Evolutionary conservation across 1,140 invertebrate genomes (phyloP).

Genomic region (Amyelois transitella): DNA sequence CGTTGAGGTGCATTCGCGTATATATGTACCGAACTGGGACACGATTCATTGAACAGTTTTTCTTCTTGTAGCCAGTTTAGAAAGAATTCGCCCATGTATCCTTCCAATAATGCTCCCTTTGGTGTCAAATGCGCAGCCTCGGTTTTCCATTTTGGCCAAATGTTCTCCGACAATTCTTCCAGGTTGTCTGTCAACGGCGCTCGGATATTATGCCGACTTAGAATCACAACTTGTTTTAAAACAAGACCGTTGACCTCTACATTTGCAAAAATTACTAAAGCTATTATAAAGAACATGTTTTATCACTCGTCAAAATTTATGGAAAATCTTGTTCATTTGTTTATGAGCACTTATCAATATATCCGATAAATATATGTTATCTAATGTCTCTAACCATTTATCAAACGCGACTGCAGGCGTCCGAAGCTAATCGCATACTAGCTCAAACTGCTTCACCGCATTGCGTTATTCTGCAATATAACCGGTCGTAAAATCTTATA

Average conservation of each 20-base stretch:
- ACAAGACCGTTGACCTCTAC: neutral
- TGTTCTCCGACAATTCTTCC: conserved; percentile 23
- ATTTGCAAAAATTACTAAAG: neutral
- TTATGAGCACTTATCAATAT: neutral
- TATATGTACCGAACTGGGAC: conserved; percentile 34
- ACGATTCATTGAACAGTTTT: conserved; percentile 26
- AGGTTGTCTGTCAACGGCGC: conserved; percentile 41
- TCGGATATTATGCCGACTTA: conserved; percentile 58
- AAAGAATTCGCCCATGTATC: conserved; percentile 39
- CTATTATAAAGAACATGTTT: neutral
- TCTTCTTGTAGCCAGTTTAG: conserved; percentile 29
- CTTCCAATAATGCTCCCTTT: conserved; percentile 41
- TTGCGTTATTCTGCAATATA: neutral
- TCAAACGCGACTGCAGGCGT: neutral
- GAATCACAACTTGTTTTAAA: conserved; percentile 46
- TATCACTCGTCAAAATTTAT: neutral
- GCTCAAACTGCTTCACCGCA: neutral
- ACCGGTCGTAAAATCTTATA: neutral
- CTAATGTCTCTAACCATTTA: neutral
- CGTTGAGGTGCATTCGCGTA: conserved; percentile 48
- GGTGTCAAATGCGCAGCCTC: conserved; percentile 28
- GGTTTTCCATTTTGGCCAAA: conserved; percentile 32
- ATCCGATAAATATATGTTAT: neutral
- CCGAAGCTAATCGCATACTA: neutral
- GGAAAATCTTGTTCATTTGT: neutral